A percentile compares a stretch with the other conserved stretches of the same genome.
phyloP scores from a whole-genome alignment of 2,888 invertebrate genomes.

The Drosophila borealis region DNA sequence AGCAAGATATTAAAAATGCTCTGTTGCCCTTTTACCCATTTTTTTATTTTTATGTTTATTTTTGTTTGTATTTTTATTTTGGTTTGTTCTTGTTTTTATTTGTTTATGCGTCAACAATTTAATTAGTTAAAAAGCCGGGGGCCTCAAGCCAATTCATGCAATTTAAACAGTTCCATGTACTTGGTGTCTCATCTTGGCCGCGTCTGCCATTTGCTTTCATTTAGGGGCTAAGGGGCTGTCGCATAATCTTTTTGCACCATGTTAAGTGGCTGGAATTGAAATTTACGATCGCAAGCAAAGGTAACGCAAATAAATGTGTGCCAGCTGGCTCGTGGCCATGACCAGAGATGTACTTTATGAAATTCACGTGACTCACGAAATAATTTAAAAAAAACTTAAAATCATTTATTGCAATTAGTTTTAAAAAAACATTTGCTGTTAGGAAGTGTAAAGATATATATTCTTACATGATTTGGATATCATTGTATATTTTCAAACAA shows the following conservation, averaged over 20 bases:
- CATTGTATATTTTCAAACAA: too few relatives aligned
- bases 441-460: too few relatives aligned
- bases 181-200: slow-evolving; percentile 28
- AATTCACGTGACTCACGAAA: slow-evolving; percentile 4
- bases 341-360: background rate
- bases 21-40: slow-evolving; percentile 30
- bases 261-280: slow-evolving; percentile 77
- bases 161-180: slow-evolving; percentile 25
- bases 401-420: too few relatives aligned
- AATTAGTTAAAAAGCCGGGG: slow-evolving; percentile 67
- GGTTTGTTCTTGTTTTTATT: slow-evolving; percentile 38
- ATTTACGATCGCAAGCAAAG: slow-evolving; percentile 73
- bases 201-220: slow-evolving; percentile 74
- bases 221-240: slow-evolving; percentile 57
- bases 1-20: slow-evolving; percentile 63
- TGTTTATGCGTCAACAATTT: slow-evolving; percentile 64
- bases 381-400: background rate
- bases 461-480: too few relatives aligned
- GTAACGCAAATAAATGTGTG: slow-evolving; percentile 74
- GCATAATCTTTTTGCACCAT: slow-evolving; percentile 71
- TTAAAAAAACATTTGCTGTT: too few relatives aligned
- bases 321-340: slow-evolving; percentile 43
- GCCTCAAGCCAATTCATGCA: slow-evolving; percentile 28
- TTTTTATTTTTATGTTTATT: slow-evolving; percentile 34
- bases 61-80: slow-evolving; percentile 4